A percentile compares a stretch with the other conserved stretches of the same genome.
phyloP scores from a whole-genome alignment of 2,113 vertebrate species.

The Oncorhynchus gorbuscha region DNA sequence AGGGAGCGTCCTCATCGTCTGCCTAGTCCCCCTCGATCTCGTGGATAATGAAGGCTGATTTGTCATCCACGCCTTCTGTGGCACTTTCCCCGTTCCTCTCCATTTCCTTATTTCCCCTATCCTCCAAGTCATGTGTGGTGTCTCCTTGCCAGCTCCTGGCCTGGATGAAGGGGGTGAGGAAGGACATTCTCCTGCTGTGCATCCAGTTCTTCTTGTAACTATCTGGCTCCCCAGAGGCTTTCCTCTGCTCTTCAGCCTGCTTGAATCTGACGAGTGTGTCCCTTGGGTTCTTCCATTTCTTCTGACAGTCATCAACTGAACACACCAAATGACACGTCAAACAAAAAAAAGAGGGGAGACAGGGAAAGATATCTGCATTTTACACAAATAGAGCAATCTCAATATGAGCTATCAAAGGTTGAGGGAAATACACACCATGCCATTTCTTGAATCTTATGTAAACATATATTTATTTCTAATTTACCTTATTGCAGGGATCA shows the following conservation, averaged over 20 bases:
- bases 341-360: neutral
- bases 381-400: too few relatives aligned
- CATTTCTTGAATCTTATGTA: too few relatives aligned
- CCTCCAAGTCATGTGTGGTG: slow-evolving; percentile 30
- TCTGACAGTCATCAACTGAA: slow-evolving; percentile 38
- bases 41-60: slow-evolving; percentile 22
- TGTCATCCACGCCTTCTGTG: neutral
- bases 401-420: too few relatives aligned
- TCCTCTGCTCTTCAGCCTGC: slow-evolving; percentile 30
- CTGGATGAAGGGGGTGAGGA: slow-evolving; percentile 43
- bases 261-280: slow-evolving; percentile 46
- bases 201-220: slow-evolving; percentile 41
- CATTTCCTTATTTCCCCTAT: slow-evolving; percentile 1
- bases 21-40: slow-evolving; percentile 35
- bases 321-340: neutral
- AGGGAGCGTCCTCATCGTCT: slow-evolving; percentile 11
- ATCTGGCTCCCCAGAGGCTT: slow-evolving; percentile 19
- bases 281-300: slow-evolving; percentile 44
- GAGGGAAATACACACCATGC: too few relatives aligned
- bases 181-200: slow-evolving; percentile 39
- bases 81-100: neutral
- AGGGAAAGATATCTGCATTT: too few relatives aligned
- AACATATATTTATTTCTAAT: too few relatives aligned
- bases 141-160: slow-evolving; percentile 25
- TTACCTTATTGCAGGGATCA: too few relatives aligned